Evolutionary conservation across 2,797 vertebrate species (phyloP), one percentile per base, ranked within the genome.

Genomic region (Sciurus vulgaris): DNA sequence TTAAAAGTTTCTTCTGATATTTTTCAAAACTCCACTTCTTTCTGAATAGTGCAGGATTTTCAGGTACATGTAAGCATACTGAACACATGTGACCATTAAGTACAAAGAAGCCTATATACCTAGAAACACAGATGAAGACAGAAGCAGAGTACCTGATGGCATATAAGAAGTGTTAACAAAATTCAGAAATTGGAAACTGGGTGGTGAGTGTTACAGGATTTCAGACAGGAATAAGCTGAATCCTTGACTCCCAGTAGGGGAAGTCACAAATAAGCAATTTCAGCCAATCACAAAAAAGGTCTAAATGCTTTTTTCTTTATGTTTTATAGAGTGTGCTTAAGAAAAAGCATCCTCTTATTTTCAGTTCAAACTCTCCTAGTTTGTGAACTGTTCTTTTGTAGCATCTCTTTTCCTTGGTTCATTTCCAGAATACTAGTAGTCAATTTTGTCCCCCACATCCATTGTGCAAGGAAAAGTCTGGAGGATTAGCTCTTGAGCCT

Each of bases 341-440:
- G 15, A 22, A 14, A 38, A n/a, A 67, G 47, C 54, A 38, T 35
- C 30, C 77, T 83, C 56, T 54, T 30, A 56, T n/a, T 56, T 35
- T 28, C 28, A 44, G 35, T n/a, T 77, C 44, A 67, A 35, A 33
- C 47, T 67, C 38, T 65, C 44, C n/a, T 35, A 85, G 20, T 41
- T 56, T 77, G 59, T 56, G 28, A 67, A 77, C 14, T 69, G n/a
- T 5, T 9, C 6, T 54, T 73, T 67, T 44, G 49, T 77, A 56
- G 54, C 54, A 56, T 56, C 20, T 56, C 30, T n/a, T 94, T 92
- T 79, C 59, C n/a, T 33, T 81, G n/a, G 30, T 86, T 95, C 96
- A 85, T 73, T 95, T 88, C 61, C 85, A 93, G n/a, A 74, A 95
- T 49, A 89, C 28, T 95, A 28, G 28, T 15, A 92, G n/a, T 87